These are phyloP conservation scores for Borostomias antarcticus DNA, from an alignment of 2,797 vertebrate genomes.

Conservation along the genomic window DNA sequence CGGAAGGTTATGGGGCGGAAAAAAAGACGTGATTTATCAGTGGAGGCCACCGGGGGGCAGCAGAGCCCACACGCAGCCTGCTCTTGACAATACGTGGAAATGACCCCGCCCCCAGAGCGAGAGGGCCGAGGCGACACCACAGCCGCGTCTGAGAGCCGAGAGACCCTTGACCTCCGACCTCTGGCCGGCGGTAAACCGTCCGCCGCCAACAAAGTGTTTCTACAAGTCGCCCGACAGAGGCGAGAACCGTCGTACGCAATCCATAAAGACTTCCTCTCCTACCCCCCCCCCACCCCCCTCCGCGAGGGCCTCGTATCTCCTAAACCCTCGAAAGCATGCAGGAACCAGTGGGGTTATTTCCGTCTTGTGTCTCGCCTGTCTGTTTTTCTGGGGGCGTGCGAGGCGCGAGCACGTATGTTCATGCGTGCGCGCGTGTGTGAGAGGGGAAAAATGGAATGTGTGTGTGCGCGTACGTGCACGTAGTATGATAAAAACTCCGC, in stretches of 20 bases:
- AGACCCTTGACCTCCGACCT: background rate
- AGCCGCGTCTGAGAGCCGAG: background rate
- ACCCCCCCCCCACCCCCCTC: background rate
- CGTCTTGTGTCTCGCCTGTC: slow-evolving; percentile 35
- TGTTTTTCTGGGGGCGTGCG: slow-evolving; percentile 31
- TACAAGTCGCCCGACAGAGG: background rate
- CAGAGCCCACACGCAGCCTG: background rate
- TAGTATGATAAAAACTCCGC: slow-evolving; percentile 70
- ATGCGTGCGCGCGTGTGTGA: slow-evolving; percentile 33
- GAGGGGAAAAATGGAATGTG: too few species aligned
- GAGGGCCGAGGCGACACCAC: background rate
- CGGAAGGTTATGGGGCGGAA: too few species aligned
- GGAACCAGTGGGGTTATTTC: slow-evolving; percentile 65
- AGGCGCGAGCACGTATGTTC: slow-evolving; percentile 22
- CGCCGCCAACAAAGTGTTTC: background rate
- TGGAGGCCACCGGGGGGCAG: background rate
- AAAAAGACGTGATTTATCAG: too few species aligned
- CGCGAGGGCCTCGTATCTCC: slow-evolving; percentile 53
- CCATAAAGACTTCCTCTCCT: background rate
- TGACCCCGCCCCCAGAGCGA: background rate
- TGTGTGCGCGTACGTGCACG: slow-evolving; percentile 26
- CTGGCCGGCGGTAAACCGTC: background rate
- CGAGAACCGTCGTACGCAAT: background rate
- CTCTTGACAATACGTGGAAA: background rate
- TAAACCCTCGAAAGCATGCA: slow-evolving; percentile 66